A percentile compares a stretch with the other conserved stretches of the same genome.
These are phyloP conservation scores for Rhinoptilus africanus DNA, from an alignment of 2,113 vertebrate species.

Conservation along the genomic window DNA sequence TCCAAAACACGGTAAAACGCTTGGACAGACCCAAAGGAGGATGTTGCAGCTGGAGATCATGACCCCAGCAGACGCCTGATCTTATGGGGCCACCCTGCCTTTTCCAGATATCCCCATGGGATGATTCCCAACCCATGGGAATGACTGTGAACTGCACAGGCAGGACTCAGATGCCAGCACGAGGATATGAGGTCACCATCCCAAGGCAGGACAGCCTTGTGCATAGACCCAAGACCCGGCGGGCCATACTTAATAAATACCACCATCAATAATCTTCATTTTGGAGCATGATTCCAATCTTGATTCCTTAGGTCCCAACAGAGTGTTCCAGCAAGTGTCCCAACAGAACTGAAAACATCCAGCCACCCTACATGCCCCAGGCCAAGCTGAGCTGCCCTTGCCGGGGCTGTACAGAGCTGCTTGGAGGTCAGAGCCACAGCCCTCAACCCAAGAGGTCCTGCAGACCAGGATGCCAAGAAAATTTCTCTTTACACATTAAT, in stretches of 20 bases:
- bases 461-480: background rate
- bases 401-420: background rate
- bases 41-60: slow-evolving; percentile 4
- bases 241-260: background rate
- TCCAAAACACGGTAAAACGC: background rate
- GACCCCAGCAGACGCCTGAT: slow-evolving; percentile 21
- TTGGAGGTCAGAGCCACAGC: background rate
- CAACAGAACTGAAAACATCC: background rate
- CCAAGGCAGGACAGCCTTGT: background rate
- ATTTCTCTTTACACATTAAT: background rate
- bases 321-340: background rate
- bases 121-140: background rate
- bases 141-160: rapidly evolving
- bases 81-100: background rate
- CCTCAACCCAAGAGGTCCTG: background rate
- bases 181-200: background rate
- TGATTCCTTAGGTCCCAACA: background rate
- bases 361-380: background rate
- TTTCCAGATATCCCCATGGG: background rate
- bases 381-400: background rate
- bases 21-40: background rate
- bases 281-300: background rate
- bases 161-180: background rate
- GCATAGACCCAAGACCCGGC: background rate
- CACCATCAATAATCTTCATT: background rate